Evolutionary conservation across 2,888 invertebrate species (phyloP).

Genomic region (Eupithecia vulgata): DNA sequence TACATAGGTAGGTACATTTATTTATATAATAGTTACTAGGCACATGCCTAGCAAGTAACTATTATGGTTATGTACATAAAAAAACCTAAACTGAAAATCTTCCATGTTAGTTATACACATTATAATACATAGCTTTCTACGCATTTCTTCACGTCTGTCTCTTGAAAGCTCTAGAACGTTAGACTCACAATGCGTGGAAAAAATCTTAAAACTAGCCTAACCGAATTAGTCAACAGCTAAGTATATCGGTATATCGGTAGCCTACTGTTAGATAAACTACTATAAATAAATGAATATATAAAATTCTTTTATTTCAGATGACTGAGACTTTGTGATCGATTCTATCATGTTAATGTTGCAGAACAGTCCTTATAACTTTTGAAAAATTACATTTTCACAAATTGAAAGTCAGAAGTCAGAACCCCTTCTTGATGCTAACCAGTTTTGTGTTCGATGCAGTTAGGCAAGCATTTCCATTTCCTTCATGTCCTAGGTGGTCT

Average conservation of each 20-base stretch:
- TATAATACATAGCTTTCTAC: no score
- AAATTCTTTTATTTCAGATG: no score
- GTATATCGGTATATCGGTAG: no score
- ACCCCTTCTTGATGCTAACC: not conserved
- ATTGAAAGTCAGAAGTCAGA: not conserved
- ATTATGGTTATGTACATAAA: not conserved
- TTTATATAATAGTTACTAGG: slow-evolving; percentile 9
- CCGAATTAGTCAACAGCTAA: no score
- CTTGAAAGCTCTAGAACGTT: no score
- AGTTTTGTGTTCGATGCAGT: slow-evolving; percentile 7
- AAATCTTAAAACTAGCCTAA: no score
- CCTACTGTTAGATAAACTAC: not conserved
- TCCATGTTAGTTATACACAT: not conserved
- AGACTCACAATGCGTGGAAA: no score
- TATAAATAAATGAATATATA: no score
- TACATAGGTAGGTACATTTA: no score
- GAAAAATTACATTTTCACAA: not conserved
- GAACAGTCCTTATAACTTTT: not conserved
- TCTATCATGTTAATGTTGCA: not conserved
- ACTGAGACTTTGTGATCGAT: not conserved
- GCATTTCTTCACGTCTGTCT: no score
- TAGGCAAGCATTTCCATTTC: not conserved
- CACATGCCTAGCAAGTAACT: no score
- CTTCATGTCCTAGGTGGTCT: slow-evolving; percentile 24
- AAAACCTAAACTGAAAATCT: not conserved